Conservation (phyloP, 1,140 invertebrate genomes). For the Homalodisca vitripennis region DNA sequence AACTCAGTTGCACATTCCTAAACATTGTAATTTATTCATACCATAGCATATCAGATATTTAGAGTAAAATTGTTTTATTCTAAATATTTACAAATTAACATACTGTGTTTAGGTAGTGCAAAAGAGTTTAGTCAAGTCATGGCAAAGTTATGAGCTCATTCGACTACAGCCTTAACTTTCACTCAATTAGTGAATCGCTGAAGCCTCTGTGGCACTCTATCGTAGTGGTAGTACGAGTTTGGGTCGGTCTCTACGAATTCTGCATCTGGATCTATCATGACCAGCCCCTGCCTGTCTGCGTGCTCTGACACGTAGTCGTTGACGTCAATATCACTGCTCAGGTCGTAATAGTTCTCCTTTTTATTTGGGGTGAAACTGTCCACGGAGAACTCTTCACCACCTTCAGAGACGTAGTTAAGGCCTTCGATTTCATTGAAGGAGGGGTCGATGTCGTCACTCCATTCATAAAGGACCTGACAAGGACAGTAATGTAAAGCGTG, state of each 20-base stretch:
- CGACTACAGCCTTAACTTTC: neutral
- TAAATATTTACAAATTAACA: neutral
- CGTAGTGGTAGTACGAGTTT: neutral
- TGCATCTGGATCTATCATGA: constrained; percentile 24
- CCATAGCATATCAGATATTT: too few species aligned
- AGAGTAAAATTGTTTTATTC: too few species aligned
- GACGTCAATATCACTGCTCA: constrained; percentile 11
- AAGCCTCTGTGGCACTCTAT: neutral
- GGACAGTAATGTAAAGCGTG: constrained; percentile 9
- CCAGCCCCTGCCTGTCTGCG: neutral
- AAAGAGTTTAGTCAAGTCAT: constrained; percentile 9
- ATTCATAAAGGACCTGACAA: constrained; percentile 1
- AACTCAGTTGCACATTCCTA: constrained; percentile 5
- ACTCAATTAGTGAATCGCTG: too few species aligned
- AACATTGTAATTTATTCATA: too few species aligned
- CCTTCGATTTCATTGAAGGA: neutral
- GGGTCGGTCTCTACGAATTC: constrained; percentile 2
- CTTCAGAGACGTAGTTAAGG: too few species aligned
- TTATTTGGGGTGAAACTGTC: neutral
- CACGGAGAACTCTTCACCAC: neutral
- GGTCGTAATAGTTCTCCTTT: neutral
- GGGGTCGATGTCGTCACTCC: neutral
- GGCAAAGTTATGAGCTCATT: neutral
- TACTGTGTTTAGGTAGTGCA: constrained; percentile 8
- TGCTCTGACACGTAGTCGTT: constrained; percentile 12